Percentiles rank a stretch among this genome's conserved stretches.
phyloP scores from a whole-genome alignment of 2,797 vertebrate species.

The Scarus forsteni region DNA sequence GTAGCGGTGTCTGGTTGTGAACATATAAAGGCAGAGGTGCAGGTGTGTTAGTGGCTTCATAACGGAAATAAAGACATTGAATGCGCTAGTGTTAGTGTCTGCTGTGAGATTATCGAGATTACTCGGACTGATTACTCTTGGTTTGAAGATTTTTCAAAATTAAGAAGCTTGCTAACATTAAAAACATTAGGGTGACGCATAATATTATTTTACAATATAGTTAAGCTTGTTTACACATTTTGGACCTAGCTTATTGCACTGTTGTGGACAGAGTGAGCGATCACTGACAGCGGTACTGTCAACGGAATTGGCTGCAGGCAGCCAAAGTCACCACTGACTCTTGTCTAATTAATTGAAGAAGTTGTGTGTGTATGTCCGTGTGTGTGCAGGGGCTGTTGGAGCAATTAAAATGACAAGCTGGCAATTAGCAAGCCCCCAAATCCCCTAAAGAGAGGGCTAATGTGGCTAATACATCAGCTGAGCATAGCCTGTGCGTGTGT shows the following conservation, averaged over 20 bases:
- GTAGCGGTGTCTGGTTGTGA: slow-evolving; percentile 45
- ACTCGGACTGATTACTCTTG: too few relatives aligned
- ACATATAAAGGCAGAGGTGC: slow-evolving; percentile 21
- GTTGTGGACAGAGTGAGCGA: slow-evolving; percentile 13
- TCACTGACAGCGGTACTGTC: slow-evolving; percentile 43
- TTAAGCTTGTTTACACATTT: background rate
- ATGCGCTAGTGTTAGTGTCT: slow-evolving; percentile 29
- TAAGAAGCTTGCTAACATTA: background rate
- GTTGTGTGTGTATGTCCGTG: slow-evolving; percentile 64
- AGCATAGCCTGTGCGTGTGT: slow-evolving; percentile 72
- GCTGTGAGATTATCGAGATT: slow-evolving; percentile 15
- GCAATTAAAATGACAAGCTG: slow-evolving; percentile 98
- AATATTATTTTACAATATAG: background rate
- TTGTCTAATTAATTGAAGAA: slow-evolving; percentile 91
- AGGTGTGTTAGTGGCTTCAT: slow-evolving; percentile 1
- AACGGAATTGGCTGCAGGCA: slow-evolving; percentile 77
- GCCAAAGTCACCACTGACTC: slow-evolving; percentile 87
- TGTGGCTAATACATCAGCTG: slow-evolving; percentile 89
- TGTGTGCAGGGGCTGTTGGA: slow-evolving; percentile 45
- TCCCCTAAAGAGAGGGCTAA: slow-evolving; percentile 91
- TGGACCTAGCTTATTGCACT: background rate
- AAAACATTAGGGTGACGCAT: background rate
- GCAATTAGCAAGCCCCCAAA: slow-evolving; percentile 95
- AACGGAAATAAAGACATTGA: slow-evolving; percentile 26
- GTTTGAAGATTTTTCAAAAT: background rate